Base-by-base conservation (phyloP, 2,113 vertebrate genomes). In the Toxostoma redivivum region DNA sequence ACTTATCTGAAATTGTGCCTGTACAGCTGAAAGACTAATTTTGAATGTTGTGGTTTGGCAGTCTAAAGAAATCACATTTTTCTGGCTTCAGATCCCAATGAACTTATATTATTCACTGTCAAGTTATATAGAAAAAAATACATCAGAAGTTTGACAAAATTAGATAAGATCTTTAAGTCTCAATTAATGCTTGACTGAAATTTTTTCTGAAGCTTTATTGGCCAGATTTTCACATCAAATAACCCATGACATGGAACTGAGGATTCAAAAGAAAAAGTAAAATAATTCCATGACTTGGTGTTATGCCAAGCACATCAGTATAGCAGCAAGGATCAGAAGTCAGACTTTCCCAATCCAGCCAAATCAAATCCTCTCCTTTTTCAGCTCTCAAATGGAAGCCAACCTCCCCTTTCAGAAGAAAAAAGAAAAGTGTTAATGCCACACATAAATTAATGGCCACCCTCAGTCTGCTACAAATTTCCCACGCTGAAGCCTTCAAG, bases 401-500 rank as follows among this genome's bases (percentile, higher is more conserved):
- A 76, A 90, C 53, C 17, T 45, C 31, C 12, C 78, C n/a, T 69
- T 65, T 19, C 51, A 71, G 22, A 72, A 27, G 7, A 7, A 66
- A 30, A 79, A 38, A 13, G 1, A 17, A 45, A 40, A 33, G 13
- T 35, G 7, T 31, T 86, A 38, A 37, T 28, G 35, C 40, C 25
- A 45, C 51, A 50, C 37, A 51, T 10, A 35, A 72, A 60, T 48
- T 12, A 4, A 18, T 11, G 5, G 23, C 38, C 25, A 3, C 30
- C 48, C 31, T 51, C 48, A 38, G 33, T 7, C 54, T 87, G 79
- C 37, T 60, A 19, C 30, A 27, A 14, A 33, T 76, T 57, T 21
- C 27, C 21, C 18, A 6, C 0, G 0, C 44, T 37, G 11, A 50
- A 54, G 16, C 23, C 31, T 28, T 45, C 13, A 33, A 48, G 33